Evolutionary conservation across 2,797 vertebrate species (phyloP).

Genomic region (Chlorospingus semifuscus): DNA sequence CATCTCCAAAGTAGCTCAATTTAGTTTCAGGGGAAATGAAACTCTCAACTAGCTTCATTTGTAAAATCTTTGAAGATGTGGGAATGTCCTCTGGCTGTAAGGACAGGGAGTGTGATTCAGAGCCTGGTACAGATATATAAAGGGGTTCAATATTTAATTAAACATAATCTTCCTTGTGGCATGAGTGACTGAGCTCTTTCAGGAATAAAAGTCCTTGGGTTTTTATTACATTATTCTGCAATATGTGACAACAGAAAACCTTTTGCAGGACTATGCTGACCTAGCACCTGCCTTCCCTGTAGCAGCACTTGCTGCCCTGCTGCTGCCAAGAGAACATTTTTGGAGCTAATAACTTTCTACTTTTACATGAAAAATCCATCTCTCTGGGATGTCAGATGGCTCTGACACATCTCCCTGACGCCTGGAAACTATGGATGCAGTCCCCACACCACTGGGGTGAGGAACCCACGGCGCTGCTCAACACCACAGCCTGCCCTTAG

Average conservation of each 20-base stretch:
- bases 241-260: background rate
- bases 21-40: background rate
- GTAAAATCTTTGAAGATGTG: background rate
- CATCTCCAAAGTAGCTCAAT: background rate
- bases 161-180: background rate
- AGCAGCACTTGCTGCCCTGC: background rate
- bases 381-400: background rate
- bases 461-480: fast-evolving
- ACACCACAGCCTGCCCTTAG: background rate
- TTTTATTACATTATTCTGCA: background rate
- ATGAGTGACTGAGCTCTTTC: background rate
- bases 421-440: background rate
- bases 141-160: constrained; percentile 14
- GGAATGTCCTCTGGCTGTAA: background rate
- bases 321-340: background rate
- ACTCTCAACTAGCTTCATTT: background rate
- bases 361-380: constrained; percentile 4
- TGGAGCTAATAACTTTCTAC: background rate
- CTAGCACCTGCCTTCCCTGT: background rate
- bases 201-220: background rate
- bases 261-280: background rate
- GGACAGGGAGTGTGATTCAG: background rate
- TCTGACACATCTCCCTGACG: fast-evolving
- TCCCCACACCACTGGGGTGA: background rate
- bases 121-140: background rate